phyloP scores from a whole-genome alignment of 2,797 vertebrate species.

The Silurus lanzhouensis region DNA sequence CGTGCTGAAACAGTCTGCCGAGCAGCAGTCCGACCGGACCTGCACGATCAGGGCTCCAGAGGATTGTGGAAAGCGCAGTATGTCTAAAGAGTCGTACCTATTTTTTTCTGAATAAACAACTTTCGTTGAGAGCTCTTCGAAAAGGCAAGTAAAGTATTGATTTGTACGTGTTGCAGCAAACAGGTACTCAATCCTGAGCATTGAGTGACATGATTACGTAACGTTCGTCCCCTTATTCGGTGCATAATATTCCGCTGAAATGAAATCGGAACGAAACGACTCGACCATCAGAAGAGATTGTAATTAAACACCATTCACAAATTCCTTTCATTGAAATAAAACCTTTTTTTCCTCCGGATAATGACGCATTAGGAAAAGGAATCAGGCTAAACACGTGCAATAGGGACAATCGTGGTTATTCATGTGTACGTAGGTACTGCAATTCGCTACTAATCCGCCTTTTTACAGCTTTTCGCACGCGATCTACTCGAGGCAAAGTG shows the following conservation, averaged over 20 bases:
- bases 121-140: conserved; percentile 41
- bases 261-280: neutral
- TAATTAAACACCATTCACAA: conserved; percentile 22
- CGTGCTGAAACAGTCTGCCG: conserved; percentile 40
- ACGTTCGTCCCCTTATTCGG: neutral
- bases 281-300: neutral
- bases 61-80: conserved; percentile 43
- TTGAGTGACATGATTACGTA: neutral
- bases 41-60: conserved; percentile 30
- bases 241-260: neutral
- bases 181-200: conserved; percentile 5
- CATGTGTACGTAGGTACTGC: neutral
- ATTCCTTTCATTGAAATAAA: neutral
- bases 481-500: conserved; percentile 43
- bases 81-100: conserved; percentile 39
- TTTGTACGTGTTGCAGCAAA: conserved; percentile 42
- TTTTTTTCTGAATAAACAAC: conserved; percentile 49
- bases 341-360: neutral
- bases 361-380: neutral
- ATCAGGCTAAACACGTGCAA: neutral
- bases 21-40: conserved; percentile 29
- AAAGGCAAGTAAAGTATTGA: conserved; percentile 54
- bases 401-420: neutral
- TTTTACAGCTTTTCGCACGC: neutral
- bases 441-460: neutral